Evolutionary conservation across 2,888 invertebrate genomes (phyloP).

Genomic region (Melieria omissa): DNA sequence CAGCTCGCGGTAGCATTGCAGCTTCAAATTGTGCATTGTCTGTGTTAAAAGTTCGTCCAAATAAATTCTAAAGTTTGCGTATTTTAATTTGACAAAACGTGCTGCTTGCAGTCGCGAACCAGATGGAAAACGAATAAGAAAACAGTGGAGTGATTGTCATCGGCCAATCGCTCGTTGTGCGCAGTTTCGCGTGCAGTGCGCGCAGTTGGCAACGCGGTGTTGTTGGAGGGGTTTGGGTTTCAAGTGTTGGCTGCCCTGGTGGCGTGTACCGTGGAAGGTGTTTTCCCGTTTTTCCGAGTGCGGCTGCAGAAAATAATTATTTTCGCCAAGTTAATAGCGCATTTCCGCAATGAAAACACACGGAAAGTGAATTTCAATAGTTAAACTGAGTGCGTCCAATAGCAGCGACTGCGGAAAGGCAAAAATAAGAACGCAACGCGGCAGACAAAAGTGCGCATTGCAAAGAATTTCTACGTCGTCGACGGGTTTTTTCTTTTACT

Average conservation of each 20-base stretch:
- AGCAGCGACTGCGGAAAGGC: no score
- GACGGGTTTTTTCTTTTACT: slow-evolving; percentile 12
- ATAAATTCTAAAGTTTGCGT: not conserved
- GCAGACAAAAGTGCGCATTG: no score
- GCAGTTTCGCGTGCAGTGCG: not conserved
- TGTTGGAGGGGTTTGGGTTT: not conserved
- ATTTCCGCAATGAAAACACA: slow-evolving; percentile 2
- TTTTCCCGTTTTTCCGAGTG: slow-evolving; percentile 13
- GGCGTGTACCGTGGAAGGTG: slow-evolving; percentile 17
- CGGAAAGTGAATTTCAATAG: not conserved
- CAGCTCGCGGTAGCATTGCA: slow-evolving; percentile 54
- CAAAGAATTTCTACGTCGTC: no score
- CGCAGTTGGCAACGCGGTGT: no score
- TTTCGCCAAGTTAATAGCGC: slow-evolving; percentile 7
- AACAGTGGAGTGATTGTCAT: not conserved
- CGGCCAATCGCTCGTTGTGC: not conserved
- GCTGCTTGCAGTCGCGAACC: not conserved
- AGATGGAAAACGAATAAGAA: not conserved
- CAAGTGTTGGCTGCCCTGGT: slow-evolving; percentile 13
- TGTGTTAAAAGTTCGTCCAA: slow-evolving; percentile 16
- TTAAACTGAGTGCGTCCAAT: no score
- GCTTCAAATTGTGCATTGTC: slow-evolving; percentile 60
- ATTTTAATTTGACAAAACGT: not conserved
- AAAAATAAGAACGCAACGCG: no score
- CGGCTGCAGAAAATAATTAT: slow-evolving; percentile 18